These are phyloP conservation scores for Hylyphantes graminicola DNA, from an alignment of 1,140 invertebrate genomes.

Conservation along the genomic window DNA sequence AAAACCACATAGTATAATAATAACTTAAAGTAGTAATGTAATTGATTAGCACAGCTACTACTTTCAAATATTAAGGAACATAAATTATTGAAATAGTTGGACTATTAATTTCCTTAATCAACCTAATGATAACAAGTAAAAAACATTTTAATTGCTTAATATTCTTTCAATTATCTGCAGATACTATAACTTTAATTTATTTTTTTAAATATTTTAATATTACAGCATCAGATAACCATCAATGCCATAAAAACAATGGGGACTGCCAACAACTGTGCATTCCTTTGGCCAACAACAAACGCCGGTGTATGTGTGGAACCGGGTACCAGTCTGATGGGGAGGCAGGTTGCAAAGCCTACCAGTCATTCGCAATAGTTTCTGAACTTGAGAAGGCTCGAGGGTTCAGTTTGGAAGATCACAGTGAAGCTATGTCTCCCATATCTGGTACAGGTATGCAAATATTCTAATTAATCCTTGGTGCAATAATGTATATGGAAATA, in stretches of 20 bases:
- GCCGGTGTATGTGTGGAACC: constrained; percentile 86
- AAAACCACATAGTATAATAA: too few species aligned
- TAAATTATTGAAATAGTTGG: too few species aligned
- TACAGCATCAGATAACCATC: constrained; percentile 77
- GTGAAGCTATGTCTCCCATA: constrained; percentile 95
- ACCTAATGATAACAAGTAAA: too few species aligned
- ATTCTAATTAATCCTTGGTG: too few species aligned
- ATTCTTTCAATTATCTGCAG: too few species aligned
- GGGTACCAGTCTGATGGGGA: constrained; percentile 81
- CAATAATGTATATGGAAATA: too few species aligned
- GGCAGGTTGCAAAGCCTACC: constrained; percentile 81
- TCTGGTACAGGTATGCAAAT: constrained; percentile 75
- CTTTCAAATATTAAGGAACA: too few species aligned
- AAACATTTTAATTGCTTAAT: too few species aligned
- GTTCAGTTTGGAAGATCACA: constrained; percentile 83
- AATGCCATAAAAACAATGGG: constrained; percentile 87
- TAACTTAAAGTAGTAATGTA: too few species aligned
- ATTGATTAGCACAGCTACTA: too few species aligned
- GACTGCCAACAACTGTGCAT: constrained; percentile 94
- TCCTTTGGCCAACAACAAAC: constrained; percentile 76
- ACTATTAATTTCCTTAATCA: too few species aligned
- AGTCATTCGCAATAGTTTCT: constrained; percentile 91
- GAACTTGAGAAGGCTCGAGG: constrained; percentile 88
- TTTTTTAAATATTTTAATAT: constrained; percentile 50
- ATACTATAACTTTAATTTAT: neutral